Base-by-base conservation (phyloP, 2,888 invertebrate genomes). In the Phalera bucephala region DNA sequence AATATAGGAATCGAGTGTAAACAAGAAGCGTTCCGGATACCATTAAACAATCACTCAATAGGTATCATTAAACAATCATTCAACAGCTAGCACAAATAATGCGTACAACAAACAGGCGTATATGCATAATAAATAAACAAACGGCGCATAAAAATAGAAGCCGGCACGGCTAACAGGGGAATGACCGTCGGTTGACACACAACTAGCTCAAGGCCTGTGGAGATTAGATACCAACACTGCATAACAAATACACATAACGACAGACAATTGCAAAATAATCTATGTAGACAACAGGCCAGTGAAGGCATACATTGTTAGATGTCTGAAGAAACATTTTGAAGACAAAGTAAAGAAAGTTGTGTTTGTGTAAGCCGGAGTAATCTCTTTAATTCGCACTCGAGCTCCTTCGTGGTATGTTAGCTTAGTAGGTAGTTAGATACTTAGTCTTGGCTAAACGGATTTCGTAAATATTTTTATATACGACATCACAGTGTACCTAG, bases 171-270 rank as follows among this genome's bases (percentile, higher is more conserved):
- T 70, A 68, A 60, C 71, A 71, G 87, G 80, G 70, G 80, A 88
- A 84, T 80, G 87, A 88, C 88, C 89, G 86, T 62, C 69, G 72
- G 72, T 80, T 87, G 88, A 87, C 88, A 88, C 77, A 85, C 79
- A 85, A 85, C 77, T 75, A 71, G 87, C 86, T 80, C 89, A 89
- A 88, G 89, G 89, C 76, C 85, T 70, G 73, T 47, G 60, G 67
- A 82, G 88, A 88, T 88, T 87, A 87, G 87, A 88, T 88, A 87
- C 82, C 72, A 70, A 62, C 66, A 63, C 45, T 68, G 79, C 78
- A 80, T 82, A 78, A 80, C 82, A 80, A 83, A 72, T 58, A 70
- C 52, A 65, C 52, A 64, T 68, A 73, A 70, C 69, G 60, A 70
- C 64, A 62, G 66, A 67, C 72, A 68, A 76, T 81, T 80, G 76